Percentiles rank a stretch among this genome's conserved stretches.
These are phyloP conservation scores for Thyatira batis DNA, from an alignment of 2,888 invertebrate species.

Conservation along the genomic window DNA sequence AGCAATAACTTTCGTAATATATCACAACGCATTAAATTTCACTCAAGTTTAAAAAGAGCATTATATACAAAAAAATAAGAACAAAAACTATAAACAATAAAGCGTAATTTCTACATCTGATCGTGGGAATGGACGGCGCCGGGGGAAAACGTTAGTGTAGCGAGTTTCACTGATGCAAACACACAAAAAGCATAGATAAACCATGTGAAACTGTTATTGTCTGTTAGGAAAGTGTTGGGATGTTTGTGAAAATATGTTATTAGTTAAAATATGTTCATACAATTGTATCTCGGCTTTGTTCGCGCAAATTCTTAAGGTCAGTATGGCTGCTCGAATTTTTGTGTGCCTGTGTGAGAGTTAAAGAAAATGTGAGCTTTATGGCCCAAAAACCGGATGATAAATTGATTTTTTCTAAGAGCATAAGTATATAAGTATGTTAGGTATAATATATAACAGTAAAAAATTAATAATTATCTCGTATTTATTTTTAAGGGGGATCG, in stretches of 20 bases:
- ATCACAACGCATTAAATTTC: neutral
- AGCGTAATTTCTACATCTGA: slow-evolving; percentile 19
- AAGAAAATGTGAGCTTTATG: too few species aligned
- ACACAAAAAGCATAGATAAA: slow-evolving; percentile 13
- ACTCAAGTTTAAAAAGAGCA: neutral
- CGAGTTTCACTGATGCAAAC: slow-evolving; percentile 11
- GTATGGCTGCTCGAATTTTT: too few species aligned
- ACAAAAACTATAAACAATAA: slow-evolving; percentile 11
- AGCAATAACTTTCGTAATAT: neutral
- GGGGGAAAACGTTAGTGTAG: slow-evolving; percentile 24
- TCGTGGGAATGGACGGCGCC: slow-evolving; percentile 15
- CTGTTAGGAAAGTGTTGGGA: slow-evolving; percentile 17
- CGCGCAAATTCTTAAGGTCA: too few species aligned
- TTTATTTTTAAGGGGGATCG: too few species aligned
- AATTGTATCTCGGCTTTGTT: neutral
- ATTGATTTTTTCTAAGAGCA: too few species aligned
- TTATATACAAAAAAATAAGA: neutral
- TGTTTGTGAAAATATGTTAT: slow-evolving; percentile 1
- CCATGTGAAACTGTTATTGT: slow-evolving; percentile 16
- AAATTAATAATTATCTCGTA: too few species aligned
- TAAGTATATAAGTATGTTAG: too few species aligned
- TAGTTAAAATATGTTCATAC: neutral
- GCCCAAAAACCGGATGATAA: too few species aligned
- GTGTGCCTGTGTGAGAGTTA: too few species aligned
- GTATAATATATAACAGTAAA: too few species aligned